Evolutionary conservation across 2,113 vertebrate genomes (phyloP).

Genomic region (Serinus canaria): DNA sequence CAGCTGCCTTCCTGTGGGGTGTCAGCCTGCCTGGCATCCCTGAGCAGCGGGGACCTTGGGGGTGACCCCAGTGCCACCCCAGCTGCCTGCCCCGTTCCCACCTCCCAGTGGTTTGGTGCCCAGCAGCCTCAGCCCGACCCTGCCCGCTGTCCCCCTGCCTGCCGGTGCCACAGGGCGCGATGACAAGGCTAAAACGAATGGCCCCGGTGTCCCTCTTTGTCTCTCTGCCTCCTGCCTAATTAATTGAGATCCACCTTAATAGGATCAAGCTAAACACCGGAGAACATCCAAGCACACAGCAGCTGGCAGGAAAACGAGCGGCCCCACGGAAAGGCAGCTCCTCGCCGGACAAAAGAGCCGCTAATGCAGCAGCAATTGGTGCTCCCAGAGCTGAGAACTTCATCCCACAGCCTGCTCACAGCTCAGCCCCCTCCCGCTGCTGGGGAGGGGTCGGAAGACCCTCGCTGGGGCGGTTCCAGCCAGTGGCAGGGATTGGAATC

Average conservation of each 20-base stretch:
- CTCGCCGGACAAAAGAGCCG: neutral
- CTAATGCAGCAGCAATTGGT: neutral
- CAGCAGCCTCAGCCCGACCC: rapidly evolving
- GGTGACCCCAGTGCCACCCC: neutral
- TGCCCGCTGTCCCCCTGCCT: neutral
- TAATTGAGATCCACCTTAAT: slow-evolving; percentile 67
- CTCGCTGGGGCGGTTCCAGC: rapidly evolving
- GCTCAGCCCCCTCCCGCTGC: neutral
- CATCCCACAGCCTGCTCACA: neutral
- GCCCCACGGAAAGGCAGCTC: neutral
- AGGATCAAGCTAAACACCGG: slow-evolving; percentile 51
- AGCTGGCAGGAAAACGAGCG: slow-evolving; percentile 31
- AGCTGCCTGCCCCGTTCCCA: neutral
- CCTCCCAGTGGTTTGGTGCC: rapidly evolving
- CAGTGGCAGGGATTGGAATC: neutral
- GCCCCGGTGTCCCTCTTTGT: neutral
- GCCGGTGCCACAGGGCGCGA: neutral
- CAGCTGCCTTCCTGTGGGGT: neutral
- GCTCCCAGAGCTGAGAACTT: neutral
- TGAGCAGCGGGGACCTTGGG: rapidly evolving
- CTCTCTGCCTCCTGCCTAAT: slow-evolving; percentile 38
- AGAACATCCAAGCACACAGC: slow-evolving; percentile 43
- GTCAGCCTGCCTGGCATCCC: neutral
- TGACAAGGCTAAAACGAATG: slow-evolving; percentile 25
- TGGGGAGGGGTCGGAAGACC: neutral